Conservation (phyloP, 1,140 invertebrate species). For the Scaptomyza pallida region DNA sequence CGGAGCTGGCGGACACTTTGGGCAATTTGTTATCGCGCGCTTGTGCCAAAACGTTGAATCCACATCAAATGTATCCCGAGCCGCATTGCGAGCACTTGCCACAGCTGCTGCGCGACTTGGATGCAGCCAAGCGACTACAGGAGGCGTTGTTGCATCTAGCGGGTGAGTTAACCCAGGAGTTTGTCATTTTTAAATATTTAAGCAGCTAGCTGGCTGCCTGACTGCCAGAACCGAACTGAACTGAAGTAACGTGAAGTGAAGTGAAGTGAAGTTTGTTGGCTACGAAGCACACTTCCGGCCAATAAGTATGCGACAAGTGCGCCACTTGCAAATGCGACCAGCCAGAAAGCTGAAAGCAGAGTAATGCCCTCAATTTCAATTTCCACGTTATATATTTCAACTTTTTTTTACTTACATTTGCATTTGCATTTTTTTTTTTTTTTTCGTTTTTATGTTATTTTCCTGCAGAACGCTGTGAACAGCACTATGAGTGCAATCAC, state of each 20-base stretch:
- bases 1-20: conserved; percentile 95
- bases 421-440: conserved; percentile 20
- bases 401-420: conserved; percentile 1
- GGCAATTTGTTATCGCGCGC: conserved; percentile 95
- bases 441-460: conserved; percentile 61
- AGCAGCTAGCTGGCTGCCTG: conserved; percentile 46
- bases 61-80: conserved; percentile 89
- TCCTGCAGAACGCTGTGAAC: conserved; percentile 86
- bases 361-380: conserved; percentile 39
- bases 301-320: conserved; percentile 61
- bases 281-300: conserved; percentile 52
- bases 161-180: conserved; percentile 83
- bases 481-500: conserved; percentile 90
- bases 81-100: conserved; percentile 85
- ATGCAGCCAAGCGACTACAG: conserved; percentile 85
- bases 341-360: conserved; percentile 41
- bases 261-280: conserved; percentile 19
- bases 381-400: not conserved
- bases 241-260: conserved; percentile 11
- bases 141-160: conserved; percentile 86
- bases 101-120: conserved; percentile 82
- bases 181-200: conserved; percentile 77
- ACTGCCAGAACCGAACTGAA: conserved; percentile 25
- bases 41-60: conserved; percentile 91
- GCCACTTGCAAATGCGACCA: conserved; percentile 62